Conservation (phyloP, 2,113 vertebrate species). For the Oostethus manadensis region DNA sequence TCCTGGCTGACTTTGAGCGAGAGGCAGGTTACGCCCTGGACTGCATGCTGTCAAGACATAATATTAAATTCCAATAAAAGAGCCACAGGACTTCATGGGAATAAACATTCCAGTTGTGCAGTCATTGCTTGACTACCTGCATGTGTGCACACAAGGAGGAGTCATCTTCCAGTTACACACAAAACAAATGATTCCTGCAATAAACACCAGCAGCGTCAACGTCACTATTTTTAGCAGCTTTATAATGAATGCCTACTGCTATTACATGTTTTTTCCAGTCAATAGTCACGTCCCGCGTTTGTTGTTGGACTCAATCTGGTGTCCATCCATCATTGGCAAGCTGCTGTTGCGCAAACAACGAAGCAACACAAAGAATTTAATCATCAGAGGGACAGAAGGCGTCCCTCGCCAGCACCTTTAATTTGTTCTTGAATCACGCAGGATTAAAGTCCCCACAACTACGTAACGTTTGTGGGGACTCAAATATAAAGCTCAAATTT, state of each 20-base stretch:
- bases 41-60: no score
- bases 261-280: slow-evolving; percentile 28
- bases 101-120: no score
- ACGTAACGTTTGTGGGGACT: background rate
- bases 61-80: no score
- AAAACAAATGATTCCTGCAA: no score
- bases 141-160: no score
- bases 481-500: no score
- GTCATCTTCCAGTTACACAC: no score
- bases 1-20: no score
- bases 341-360: background rate
- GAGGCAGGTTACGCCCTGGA: no score
- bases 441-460: slow-evolving; percentile 31
- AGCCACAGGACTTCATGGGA: no score
- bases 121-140: background rate
- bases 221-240: slow-evolving; percentile 47
- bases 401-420: background rate
- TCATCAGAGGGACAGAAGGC: slow-evolving; percentile 14
- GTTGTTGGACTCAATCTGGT: slow-evolving; percentile 22
- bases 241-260: background rate
- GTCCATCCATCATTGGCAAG: slow-evolving; percentile 29
- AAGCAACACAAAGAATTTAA: slow-evolving; percentile 37
- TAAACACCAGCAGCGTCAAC: no score
- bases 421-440: background rate
- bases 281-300: slow-evolving; percentile 23